phyloP scores from a whole-genome alignment of 2,888 invertebrate species.

The Venustoraphidia nigricollis region DNA sequence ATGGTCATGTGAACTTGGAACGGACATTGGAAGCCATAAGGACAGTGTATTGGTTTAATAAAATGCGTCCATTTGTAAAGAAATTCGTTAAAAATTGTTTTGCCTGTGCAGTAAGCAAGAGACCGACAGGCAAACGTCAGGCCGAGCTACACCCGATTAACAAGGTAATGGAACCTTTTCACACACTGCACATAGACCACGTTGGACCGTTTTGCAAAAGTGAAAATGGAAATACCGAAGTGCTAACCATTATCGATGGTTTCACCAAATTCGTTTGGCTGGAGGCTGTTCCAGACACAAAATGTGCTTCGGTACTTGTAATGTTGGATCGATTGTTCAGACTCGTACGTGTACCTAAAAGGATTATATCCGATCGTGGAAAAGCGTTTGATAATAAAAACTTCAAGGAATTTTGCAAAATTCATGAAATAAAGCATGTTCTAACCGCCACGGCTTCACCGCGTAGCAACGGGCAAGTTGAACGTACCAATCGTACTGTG shows the following conservation, averaged over 20 bases:
- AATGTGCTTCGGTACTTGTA: neutral
- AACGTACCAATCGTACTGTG: conserved; percentile 5
- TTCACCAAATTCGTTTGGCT: conserved; percentile 6
- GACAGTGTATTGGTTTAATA: conserved; percentile 3
- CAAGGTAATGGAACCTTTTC: conserved; percentile 1
- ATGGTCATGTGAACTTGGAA: conserved; percentile 8
- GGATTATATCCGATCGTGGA: neutral
- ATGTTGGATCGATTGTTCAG: neutral
- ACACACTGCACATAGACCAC: conserved; percentile 5
- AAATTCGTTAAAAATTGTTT: conserved; percentile 3
- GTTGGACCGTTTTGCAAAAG: conserved; percentile 5
- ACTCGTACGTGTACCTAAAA: neutral
- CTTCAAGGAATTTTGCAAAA: neutral
- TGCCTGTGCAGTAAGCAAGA: neutral
- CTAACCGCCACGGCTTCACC: neutral
- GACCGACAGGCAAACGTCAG: neutral
- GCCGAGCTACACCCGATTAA: neutral
- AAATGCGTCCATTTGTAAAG: conserved; percentile 4
- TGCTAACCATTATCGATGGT: conserved; percentile 1
- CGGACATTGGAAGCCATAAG: conserved; percentile 2
- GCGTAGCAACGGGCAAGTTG: neutral
- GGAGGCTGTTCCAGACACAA: conserved; percentile 4
- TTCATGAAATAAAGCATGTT: neutral
- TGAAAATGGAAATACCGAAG: neutral
- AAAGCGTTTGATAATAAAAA: neutral